Evolutionary conservation across 1,140 invertebrate species (phyloP).

Genomic region (Pseudachorutes palmiensis): DNA sequence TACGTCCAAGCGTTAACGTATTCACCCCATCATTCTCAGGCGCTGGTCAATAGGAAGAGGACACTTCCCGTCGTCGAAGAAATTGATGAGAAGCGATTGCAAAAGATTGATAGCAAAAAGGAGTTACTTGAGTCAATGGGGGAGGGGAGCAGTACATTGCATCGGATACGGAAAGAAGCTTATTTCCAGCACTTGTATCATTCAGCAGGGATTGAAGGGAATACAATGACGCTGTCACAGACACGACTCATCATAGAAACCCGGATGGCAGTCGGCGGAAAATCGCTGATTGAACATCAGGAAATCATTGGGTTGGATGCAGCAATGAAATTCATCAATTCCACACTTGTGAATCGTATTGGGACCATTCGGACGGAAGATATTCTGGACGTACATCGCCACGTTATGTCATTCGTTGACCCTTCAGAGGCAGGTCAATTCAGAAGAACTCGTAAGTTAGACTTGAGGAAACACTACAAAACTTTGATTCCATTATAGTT

Average conservation of each 20-base stretch:
- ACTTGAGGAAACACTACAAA: neutral
- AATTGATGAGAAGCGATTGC: slow-evolving; percentile 68
- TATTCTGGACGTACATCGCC: slow-evolving; percentile 83
- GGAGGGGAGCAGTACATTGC: slow-evolving; percentile 64
- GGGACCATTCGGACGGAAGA: slow-evolving; percentile 69
- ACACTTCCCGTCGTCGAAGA: slow-evolving; percentile 83
- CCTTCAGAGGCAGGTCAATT: slow-evolving; percentile 77
- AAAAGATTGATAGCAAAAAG: slow-evolving; percentile 76
- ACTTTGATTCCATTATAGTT: neutral
- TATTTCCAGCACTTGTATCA: slow-evolving; percentile 96
- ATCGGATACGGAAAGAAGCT: slow-evolving; percentile 85
- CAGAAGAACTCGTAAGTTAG: slow-evolving; percentile 52
- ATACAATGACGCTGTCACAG: slow-evolving; percentile 89
- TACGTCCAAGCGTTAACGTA: slow-evolving; percentile 73
- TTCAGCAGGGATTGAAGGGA: slow-evolving; percentile 94
- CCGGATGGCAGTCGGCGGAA: slow-evolving; percentile 81
- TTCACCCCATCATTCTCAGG: slow-evolving; percentile 70
- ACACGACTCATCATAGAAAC: slow-evolving; percentile 89
- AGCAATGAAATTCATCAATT: slow-evolving; percentile 91
- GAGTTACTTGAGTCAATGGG: slow-evolving; percentile 71
- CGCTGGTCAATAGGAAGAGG: slow-evolving; percentile 68
- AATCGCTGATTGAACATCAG: slow-evolving; percentile 93
- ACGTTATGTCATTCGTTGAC: slow-evolving; percentile 89
- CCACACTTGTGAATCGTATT: slow-evolving; percentile 56
- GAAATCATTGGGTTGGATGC: slow-evolving; percentile 89